Base-by-base conservation (phyloP, 2,113 vertebrate species). In the Physeter macrocephalus region DNA sequence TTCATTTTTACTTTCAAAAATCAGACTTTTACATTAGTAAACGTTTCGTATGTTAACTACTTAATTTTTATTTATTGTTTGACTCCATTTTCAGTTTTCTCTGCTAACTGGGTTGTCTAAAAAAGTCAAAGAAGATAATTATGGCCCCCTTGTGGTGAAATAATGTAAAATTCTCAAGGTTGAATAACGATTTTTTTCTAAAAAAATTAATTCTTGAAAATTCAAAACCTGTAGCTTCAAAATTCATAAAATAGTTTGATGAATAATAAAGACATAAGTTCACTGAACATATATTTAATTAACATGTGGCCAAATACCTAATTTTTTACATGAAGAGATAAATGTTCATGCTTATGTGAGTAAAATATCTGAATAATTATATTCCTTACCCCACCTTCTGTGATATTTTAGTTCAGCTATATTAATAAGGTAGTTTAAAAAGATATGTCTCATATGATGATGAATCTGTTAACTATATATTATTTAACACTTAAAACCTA, bases 141-240 rank as follows among this genome's bases (percentile, higher is more conserved):
- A 94, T 59, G 72, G 97, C 94, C 94, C 97, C 77, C 97, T 98
- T 90, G 96, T 96, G 98, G 93, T 95, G 81, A 46, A 72, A 81
- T 67, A 25, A 54, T 83, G 15, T 92, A 96, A 92, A 89, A 11
- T 46, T 94, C 10, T 86, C 64, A 93, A 66, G 31, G 62, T 74
- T 41, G 31, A 66, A 78, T 2, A 11, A 3, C 52, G 69, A 5
- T 13, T 6, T 46, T 88, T 97, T 87, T 92, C 39, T 91, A 25
- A 80, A 90, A 85, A 54, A 23, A n/a, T n/a, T 52, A 20, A 17
- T 29, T 72, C 4, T 61, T 84, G 66, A 94, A 97, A 94, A 95
- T 91, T 89, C 54, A 71, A 72, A 81, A 43, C 6, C 11, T 77
- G 0, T 85, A 23, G 3, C 27, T 82, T 95, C 17, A 57, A 49